Conservation (phyloP, 2,113 vertebrate species). For the Scopus umbretta region DNA sequence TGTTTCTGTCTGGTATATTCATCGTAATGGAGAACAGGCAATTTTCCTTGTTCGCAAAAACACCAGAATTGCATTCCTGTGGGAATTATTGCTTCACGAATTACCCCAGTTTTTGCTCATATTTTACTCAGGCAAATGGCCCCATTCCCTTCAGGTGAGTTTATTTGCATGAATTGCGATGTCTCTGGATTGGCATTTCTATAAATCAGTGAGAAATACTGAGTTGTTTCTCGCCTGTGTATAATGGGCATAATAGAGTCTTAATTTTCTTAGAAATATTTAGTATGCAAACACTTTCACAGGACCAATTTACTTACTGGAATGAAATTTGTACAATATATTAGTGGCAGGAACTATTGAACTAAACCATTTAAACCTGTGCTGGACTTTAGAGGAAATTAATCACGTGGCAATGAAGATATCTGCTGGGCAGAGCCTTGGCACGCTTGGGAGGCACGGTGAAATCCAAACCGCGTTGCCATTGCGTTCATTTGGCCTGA, state of each 20-base stretch:
- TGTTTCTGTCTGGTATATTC: background rate
- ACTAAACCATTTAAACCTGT: background rate
- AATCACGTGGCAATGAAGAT: background rate
- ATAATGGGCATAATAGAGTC: background rate
- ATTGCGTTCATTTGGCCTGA: background rate
- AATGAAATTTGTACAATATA: background rate
- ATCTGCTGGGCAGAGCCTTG: background rate
- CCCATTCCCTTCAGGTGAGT: background rate
- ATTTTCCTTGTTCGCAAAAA: background rate
- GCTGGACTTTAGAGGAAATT: background rate
- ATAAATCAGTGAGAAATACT: background rate
- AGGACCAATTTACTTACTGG: background rate
- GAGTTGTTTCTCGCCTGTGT: background rate
- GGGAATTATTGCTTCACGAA: slow-evolving; percentile 1
- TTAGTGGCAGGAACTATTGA: background rate
- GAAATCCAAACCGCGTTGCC: background rate
- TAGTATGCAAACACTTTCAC: background rate
- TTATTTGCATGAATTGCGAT: background rate
- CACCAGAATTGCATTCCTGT: background rate
- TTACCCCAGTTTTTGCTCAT: background rate
- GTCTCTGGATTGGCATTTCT: background rate
- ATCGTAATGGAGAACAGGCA: background rate
- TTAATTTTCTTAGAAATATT: background rate
- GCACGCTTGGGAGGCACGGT: fast-evolving
- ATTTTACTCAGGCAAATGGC: background rate